Percentiles rank a stretch among this genome's conserved stretches.
These are phyloP conservation scores for Bombus polaris DNA, from an alignment of 1,140 invertebrate species.

Conservation along the genomic window DNA sequence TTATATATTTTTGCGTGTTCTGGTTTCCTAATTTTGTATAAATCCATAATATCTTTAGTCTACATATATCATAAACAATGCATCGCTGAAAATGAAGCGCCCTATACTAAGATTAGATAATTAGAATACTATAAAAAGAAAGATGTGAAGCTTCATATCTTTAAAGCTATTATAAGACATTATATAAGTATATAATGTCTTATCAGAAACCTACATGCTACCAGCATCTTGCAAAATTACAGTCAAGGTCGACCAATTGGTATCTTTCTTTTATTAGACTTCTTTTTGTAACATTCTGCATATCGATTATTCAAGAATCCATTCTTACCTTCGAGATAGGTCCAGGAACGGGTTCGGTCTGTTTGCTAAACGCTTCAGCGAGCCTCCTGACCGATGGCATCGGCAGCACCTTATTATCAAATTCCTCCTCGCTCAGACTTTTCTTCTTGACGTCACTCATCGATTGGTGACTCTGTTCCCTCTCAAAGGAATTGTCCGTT, in stretches of 20 bases:
- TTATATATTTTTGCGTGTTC: no score
- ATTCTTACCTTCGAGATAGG: slow-evolving; percentile 52
- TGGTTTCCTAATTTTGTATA: no score
- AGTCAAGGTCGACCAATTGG: background rate
- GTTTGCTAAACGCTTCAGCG: slow-evolving; percentile 73
- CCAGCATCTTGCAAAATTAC: background rate
- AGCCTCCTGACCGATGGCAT: slow-evolving; percentile 79
- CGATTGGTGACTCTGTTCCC: slow-evolving; percentile 29
- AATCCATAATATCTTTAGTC: no score
- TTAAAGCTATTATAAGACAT: background rate
- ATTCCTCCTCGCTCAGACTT: slow-evolving; percentile 23
- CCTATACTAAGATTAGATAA: no score
- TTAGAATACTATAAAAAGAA: no score
- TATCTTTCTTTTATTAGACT: background rate
- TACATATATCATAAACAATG: no score
- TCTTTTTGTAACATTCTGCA: background rate
- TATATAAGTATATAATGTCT: background rate
- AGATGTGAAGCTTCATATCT: background rate
- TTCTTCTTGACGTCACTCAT: slow-evolving; percentile 51
- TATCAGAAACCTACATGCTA: background rate
- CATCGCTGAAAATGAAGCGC: no score
- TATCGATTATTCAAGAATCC: background rate
- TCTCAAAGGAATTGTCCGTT: slow-evolving; percentile 14
- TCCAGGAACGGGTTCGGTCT: slow-evolving; percentile 36
- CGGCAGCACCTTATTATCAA: slow-evolving; percentile 51